Conservation (phyloP, 2,888 invertebrate species). For the Chaetogeoica ovagalla region DNA sequence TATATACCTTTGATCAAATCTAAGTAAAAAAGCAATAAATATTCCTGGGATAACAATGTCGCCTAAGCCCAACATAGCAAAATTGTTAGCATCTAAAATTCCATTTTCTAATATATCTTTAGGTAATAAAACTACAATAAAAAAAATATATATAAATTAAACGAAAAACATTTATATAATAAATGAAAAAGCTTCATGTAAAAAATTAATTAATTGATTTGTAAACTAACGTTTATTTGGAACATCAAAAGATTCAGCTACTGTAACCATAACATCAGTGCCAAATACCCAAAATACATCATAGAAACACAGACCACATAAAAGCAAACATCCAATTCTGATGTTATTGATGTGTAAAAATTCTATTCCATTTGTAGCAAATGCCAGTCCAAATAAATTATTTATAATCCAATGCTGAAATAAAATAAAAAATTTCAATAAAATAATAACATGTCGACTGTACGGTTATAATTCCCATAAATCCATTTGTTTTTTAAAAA, state of each 20-base stretch:
- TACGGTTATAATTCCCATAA: too few species aligned
- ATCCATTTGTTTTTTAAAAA: too few species aligned
- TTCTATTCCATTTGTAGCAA: constrained; percentile 97
- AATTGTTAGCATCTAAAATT: constrained; percentile 80
- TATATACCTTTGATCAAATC: constrained; percentile 80
- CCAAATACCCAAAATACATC: constrained; percentile 99
- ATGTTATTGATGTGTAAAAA: constrained; percentile 93
- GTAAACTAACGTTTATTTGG: constrained; percentile 86
- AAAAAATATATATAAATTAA: constrained; percentile 49
- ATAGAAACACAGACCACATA: constrained; percentile 95
- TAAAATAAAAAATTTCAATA: constrained; percentile 50
- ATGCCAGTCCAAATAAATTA: constrained; percentile 96
- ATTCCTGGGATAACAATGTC: constrained; percentile 99
- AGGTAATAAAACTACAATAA: constrained; percentile 87
- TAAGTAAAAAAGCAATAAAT: constrained; percentile 92
- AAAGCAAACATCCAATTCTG: constrained; percentile 88
- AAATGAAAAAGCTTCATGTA: neutral
- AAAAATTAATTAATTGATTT: constrained; percentile 1
- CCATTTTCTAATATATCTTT: constrained; percentile 96
- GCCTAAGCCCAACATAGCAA: constrained; percentile 98
- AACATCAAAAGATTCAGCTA: constrained; percentile 97
- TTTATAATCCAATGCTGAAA: constrained; percentile 97
- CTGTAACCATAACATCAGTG: constrained; percentile 99
- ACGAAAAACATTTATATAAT: constrained; percentile 34
- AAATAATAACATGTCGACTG: too few species aligned